Evolutionary conservation across 2,113 vertebrate genomes (phyloP).

Genomic region (Cephalopholis sonnerati): DNA sequence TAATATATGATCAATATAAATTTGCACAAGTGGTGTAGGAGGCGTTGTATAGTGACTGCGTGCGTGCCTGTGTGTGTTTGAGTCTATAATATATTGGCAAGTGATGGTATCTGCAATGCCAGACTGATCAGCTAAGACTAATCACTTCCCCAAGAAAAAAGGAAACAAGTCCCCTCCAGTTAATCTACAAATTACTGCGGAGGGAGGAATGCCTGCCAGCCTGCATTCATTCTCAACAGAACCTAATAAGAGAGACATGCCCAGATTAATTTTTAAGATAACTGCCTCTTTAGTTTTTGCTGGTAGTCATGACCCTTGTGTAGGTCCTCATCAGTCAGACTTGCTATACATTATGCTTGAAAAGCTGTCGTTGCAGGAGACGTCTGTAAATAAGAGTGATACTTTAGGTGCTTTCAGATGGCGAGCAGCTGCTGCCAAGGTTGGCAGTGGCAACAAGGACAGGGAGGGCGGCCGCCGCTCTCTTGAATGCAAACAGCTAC

Average conservation of each 20-base stretch:
- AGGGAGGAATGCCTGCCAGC: conserved; percentile 10
- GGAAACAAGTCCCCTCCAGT: conserved; percentile 10
- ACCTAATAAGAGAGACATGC: conserved; percentile 1
- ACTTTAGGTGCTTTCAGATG: not conserved
- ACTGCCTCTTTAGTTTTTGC: not conserved
- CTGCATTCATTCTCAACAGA: conserved; percentile 9
- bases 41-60: not conserved
- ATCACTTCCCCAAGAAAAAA: conserved; percentile 12
- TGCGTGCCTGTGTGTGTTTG: not conserved
- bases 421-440: not conserved
- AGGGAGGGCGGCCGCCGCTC: not conserved
- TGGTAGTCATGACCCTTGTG: not conserved
- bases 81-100: conserved; percentile 26
- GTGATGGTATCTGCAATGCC: conserved; percentile 5
- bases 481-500: not conserved
- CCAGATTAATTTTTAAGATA: conserved; percentile 1
- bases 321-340: conserved; percentile 4
- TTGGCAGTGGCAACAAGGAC: not conserved
- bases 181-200: conserved; percentile 32
- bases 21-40: not conserved
- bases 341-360: not conserved
- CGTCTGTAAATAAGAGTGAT: not conserved
- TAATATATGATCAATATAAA: not conserved
- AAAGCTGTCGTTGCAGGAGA: not conserved
- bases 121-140: conserved; percentile 36